Evolutionary conservation across 2,113 vertebrate genomes (phyloP), one percentile per base, ranked within the genome.

Genomic region (Guaruba guarouba): DNA sequence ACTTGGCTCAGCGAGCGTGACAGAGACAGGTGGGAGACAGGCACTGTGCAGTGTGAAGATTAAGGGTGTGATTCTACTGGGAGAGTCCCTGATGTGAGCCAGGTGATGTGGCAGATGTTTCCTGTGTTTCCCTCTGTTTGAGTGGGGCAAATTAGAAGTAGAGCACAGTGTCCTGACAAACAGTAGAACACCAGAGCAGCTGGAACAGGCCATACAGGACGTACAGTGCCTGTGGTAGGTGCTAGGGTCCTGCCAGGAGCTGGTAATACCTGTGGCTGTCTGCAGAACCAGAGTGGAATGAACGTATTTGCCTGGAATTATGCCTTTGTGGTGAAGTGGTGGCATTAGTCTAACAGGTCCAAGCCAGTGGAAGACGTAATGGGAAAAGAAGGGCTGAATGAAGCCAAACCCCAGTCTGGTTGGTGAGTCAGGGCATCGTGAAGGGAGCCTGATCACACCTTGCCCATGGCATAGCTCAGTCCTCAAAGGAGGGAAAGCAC

Each of bases 41-140:
- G 39, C 52, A n/a, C 46, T 1, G 1, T 0, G 0, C 31, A 48
- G 61, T 1, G 2, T 23, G 70, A 82, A 24, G 70, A 41, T 3
- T 8, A 49, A 75, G 11, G 28, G 49, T 68, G 37, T 2, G 5
- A 57, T 88, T 31, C 27, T 46, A 19, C 35, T 20, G 37, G 52
- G 68, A 73, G 63, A 48, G 24, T 13, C 41, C n/a, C 33, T 27
- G 13, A 7, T 66, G n/a, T 84, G 44, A 43, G 52, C 35, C 46
- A 92, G 25, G 54, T 25, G 24, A 25, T 0, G 1, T 77, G 71
- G 41, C 55, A 55, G 64, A 11, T 63, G n/a, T 78, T 90, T 67
- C 48, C 90, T 35, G 37, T 29, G 3, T 71, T 63, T 33, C 37
- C 35, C 7, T 24, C 2, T 39, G 5, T 78, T 57, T 1, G 3